Percentiles rank a stretch among this genome's conserved stretches.
Conservation (phyloP, 2,797 vertebrate species). For the Saguinus oedipus region DNA sequence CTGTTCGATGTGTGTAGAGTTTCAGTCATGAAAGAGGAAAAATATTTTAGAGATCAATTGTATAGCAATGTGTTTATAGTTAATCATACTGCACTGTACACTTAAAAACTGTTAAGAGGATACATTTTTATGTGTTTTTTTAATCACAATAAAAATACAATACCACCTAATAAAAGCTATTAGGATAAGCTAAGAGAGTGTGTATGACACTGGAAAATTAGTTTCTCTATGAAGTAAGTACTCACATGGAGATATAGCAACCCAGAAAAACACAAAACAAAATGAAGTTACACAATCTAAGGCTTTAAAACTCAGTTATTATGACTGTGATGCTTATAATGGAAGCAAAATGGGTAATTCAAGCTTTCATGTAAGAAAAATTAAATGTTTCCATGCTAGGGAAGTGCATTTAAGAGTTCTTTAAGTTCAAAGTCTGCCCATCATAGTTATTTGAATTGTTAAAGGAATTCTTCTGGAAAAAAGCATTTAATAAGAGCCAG, state of each 20-base stretch:
- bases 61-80: not conserved
- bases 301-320: not conserved
- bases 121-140: not conserved
- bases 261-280: not conserved
- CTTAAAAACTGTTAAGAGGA: not conserved
- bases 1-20: not conserved
- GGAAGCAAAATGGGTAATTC: not conserved
- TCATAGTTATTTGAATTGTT: not conserved
- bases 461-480: conserved; percentile 12
- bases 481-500: not conserved
- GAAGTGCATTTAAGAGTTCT: not conserved
- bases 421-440: not conserved
- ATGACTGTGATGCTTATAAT: not conserved
- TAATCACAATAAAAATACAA: not conserved
- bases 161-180: not conserved
- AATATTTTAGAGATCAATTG: not conserved
- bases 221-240: not conserved
- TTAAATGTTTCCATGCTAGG: not conserved
- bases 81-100: not conserved
- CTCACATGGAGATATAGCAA: not conserved
- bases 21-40: not conserved
- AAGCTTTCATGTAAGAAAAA: not conserved
- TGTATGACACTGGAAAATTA: not conserved
- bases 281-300: not conserved
- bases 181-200: not conserved